These are phyloP conservation scores for Sinella curviseta DNA, from an alignment of 1,140 invertebrate genomes.

Conservation along the genomic window DNA sequence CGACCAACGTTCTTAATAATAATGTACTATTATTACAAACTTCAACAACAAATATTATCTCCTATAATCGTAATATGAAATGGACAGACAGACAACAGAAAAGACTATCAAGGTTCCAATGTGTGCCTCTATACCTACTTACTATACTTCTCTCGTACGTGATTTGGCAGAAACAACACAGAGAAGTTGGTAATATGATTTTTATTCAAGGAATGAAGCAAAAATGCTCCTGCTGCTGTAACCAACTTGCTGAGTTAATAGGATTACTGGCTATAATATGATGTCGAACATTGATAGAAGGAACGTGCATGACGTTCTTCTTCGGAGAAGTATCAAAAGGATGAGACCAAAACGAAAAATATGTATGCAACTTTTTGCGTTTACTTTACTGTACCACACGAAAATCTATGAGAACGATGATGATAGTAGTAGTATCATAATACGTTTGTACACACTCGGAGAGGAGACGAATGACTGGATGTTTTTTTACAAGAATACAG, in stretches of 20 bases:
- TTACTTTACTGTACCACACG: too few relatives aligned
- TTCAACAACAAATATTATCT: not conserved
- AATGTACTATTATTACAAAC: too few relatives aligned
- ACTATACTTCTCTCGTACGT: not conserved
- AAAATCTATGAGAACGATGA: not conserved
- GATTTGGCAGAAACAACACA: not conserved
- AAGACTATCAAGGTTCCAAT: too few relatives aligned
- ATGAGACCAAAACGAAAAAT: not conserved
- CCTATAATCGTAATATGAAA: not conserved
- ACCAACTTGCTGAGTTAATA: constrained; percentile 10
- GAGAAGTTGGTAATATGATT: constrained; percentile 18
- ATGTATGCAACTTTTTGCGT: not conserved
- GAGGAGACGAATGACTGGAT: not conserved
- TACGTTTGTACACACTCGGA: not conserved
- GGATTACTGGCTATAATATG: constrained; percentile 5
- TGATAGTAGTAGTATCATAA: too few relatives aligned
- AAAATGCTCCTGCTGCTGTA: not conserved
- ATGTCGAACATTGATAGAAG: constrained; percentile 17
- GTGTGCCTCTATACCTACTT: too few relatives aligned
- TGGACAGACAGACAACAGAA: not conserved
- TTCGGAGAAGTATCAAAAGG: not conserved
- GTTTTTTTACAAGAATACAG: too few relatives aligned
- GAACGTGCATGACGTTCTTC: constrained; percentile 8
- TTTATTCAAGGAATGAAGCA: not conserved
- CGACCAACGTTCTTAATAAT: not conserved